phyloP scores from a whole-genome alignment of 2,113 vertebrate genomes.

The Oryzias melastigma region DNA sequence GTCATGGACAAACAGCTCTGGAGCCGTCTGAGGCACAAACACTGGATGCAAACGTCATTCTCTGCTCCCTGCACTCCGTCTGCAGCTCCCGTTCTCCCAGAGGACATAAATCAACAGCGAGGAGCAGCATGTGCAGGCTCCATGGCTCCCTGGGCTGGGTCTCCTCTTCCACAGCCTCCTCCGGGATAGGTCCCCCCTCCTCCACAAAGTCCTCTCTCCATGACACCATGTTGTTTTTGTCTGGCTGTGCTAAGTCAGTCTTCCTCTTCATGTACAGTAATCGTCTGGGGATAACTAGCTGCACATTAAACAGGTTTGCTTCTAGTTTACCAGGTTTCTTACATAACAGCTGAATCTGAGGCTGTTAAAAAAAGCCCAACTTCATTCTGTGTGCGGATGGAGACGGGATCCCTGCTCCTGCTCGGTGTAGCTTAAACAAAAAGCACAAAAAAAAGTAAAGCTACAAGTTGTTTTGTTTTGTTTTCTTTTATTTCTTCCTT shows the following conservation, averaged over 20 bases:
- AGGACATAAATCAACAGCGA: slow-evolving; percentile 44
- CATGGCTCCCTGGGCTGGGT: slow-evolving; percentile 46
- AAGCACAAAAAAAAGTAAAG: slow-evolving; percentile 72
- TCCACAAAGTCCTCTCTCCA: slow-evolving; percentile 55
- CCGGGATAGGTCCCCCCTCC: slow-evolving; percentile 56
- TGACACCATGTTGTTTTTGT: slow-evolving; percentile 68
- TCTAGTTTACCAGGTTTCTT: slow-evolving; percentile 12
- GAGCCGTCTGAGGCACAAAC: slow-evolving; percentile 4
- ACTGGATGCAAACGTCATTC: slow-evolving; percentile 8
- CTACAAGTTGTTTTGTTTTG: slow-evolving; percentile 50
- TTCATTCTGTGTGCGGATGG: slow-evolving; percentile 38
- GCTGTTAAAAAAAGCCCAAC: slow-evolving; percentile 29
- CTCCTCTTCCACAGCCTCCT: slow-evolving; percentile 48
- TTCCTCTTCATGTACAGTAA: slow-evolving; percentile 24
- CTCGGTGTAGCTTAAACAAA: slow-evolving; percentile 54
- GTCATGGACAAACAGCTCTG: background rate
- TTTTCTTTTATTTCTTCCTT: slow-evolving; percentile 41
- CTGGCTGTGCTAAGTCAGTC: slow-evolving; percentile 59
- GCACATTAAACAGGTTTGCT: slow-evolving; percentile 38
- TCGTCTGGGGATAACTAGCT: slow-evolving; percentile 31
- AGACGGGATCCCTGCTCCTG: slow-evolving; percentile 30
- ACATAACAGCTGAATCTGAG: slow-evolving; percentile 25
- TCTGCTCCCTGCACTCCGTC: slow-evolving; percentile 13
- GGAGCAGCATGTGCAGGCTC: slow-evolving; percentile 37
- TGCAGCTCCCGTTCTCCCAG: slow-evolving; percentile 24